Base-by-base conservation (phyloP, 2,888 invertebrate species). In the Ormyrus nitidulus region DNA sequence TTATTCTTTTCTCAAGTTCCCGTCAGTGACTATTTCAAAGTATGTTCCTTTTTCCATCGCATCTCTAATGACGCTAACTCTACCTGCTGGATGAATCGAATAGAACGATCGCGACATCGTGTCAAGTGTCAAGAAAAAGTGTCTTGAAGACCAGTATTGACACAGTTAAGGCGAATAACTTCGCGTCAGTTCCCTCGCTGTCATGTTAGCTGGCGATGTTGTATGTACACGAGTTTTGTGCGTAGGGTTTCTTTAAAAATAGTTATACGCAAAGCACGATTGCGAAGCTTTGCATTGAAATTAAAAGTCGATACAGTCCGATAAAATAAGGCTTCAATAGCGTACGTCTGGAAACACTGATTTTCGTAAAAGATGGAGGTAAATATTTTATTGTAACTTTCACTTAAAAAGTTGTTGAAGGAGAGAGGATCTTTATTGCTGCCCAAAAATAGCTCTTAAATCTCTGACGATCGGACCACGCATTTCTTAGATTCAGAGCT, bases 181-280 rank as follows among this genome's bases (percentile, higher is more conserved):
- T 19, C 48, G 13, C 44, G n/a, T 49, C 11, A 8, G 69, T n/a
- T 69, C 48, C 44, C 13, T 11, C 1, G 10, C 53, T 51, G 65
- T 68, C 61, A 68, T 61, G 62, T 8, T 56, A 68, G 68, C 73
- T 59, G 68, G 70, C n/a, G 70, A 56, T 79, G 62, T 69, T 58
- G 19, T 19, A 19, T 74, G 19, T 66, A 44, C 48, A 49, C 34
- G 54, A 2, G 53, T 19, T 44, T 77, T 6, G 13, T 19, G 69
- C 53, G 61, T 70, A 74, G 19, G 73, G 70, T 69, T 74, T 74
- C 79, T 79, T 74, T 70, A 74, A 74, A 74, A 79, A 79, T 79
- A 79, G 79, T 64, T 74, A 58, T 61, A 74, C 65, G 11, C 11
- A 72, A n/a, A 44, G 53, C 49, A n/a, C 19, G 64, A 56, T 9